phyloP scores from a whole-genome alignment of 2,888 invertebrate species.

The Hipparchia sbordonii region DNA sequence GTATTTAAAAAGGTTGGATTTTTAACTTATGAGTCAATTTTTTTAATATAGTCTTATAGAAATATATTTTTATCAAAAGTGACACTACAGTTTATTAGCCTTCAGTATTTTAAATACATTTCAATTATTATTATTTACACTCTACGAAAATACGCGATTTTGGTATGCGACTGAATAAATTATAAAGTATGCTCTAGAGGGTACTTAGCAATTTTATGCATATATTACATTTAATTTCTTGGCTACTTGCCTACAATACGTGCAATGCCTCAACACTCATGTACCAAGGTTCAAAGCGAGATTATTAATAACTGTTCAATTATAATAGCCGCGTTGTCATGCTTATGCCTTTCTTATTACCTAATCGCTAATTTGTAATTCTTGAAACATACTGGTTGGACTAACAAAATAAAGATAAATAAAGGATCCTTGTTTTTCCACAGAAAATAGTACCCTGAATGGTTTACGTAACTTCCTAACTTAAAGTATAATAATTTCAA shows the following conservation, averaged over 20 bases:
- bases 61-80: neutral
- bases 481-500: no score
- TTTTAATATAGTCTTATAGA: neutral
- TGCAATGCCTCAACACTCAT: conserved; percentile 21
- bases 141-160: neutral
- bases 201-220: neutral
- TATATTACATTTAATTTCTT: conserved; percentile 20
- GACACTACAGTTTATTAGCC: neutral
- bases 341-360: neutral
- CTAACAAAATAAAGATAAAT: no score
- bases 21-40: no score
- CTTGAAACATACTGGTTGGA: no score
- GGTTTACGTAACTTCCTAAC: no score
- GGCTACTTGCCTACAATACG: conserved; percentile 34
- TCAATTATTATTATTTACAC: neutral
- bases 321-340: conserved; percentile 18
- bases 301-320: conserved; percentile 29
- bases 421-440: no score
- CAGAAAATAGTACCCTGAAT: no score
- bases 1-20: no score
- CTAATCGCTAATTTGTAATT: conserved; percentile 4
- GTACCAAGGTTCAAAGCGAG: conserved; percentile 33
- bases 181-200: neutral
- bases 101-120: neutral
- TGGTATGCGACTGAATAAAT: neutral